Evolutionary conservation across 2,113 vertebrate species (phyloP), one percentile per base, ranked within the genome.

Genomic region (Cephalopholis sonnerati): DNA sequence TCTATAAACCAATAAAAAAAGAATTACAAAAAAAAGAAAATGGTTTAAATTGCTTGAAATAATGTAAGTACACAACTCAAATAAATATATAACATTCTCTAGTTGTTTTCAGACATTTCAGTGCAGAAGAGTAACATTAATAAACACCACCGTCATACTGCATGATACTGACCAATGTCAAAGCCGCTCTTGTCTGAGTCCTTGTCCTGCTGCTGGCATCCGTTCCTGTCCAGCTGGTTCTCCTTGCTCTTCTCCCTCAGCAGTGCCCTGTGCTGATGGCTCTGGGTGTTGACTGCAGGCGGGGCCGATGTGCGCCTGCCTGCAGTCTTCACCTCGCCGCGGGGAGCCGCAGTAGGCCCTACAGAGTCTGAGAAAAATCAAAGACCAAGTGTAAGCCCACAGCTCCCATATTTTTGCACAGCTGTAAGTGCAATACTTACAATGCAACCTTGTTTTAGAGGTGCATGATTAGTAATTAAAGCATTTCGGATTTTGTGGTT

Each of bases 161-260:
- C 64, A 29, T 48, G n/a, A 64, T 54, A 82, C 94, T 86, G 91
- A 97, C 97, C 96, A 51, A 94, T 87, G 74, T 93, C 94, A 57
- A 94, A 90, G 84, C 83, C 80, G 18, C 86, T 84, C 85, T 71
- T 93, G 76, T 95, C 93, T 39, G 80, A 87, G 11, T 91, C 88
- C 77, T 90, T 92, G 13, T 94, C 93, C 75, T 87, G 94, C 84
- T 83, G 91, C 58, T 90, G 95, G 83, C 92, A 95, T 29, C 93
- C 93, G 0, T 93, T 93, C 88, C 95, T 93, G 63, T 89, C 95
- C 85, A 96, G 70, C 84, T 93, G 95, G 91, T 92, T 96, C 90
- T 96, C 96, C 69, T 95, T 96, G 93, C 86, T 93, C 84, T 96
- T 96, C 55, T 96, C 95, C 87, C 95, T 95, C 80, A 96, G 63